Conservation (phyloP, 2,113 vertebrate genomes). For the Sinocyclocheilus anophthalmus region DNA sequence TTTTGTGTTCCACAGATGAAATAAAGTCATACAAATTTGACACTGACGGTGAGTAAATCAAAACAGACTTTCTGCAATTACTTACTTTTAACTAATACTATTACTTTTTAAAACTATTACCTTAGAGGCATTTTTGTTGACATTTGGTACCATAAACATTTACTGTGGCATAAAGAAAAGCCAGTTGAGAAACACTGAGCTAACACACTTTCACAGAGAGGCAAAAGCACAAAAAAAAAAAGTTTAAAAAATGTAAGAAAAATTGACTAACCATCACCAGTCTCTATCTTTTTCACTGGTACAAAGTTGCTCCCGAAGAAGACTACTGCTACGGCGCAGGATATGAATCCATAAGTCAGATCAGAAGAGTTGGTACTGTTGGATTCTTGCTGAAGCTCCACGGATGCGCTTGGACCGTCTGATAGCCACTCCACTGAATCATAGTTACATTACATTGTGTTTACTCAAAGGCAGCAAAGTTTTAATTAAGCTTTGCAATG, state of each 20-base stretch:
- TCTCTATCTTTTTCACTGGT: constrained; percentile 85
- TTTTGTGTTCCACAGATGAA: not conserved
- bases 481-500: too few relatives aligned
- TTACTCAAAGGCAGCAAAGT: not conserved
- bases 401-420: not conserved
- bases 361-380: constrained; percentile 68
- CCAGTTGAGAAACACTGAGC: not conserved
- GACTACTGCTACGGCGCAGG: constrained; percentile 74
- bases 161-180: not conserved
- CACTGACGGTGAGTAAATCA: not conserved
- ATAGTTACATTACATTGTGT: not conserved
- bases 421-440: not conserved
- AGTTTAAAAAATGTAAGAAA: not conserved
- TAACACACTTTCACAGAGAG: not conserved
- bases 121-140: not conserved
- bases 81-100: too few relatives aligned
- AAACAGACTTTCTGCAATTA: not conserved
- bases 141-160: not conserved
- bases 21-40: not conserved
- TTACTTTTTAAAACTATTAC: not conserved
- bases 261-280: constrained; percentile 78
- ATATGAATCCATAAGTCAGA: constrained; percentile 74
- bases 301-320: constrained; percentile 86
- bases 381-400: not conserved
- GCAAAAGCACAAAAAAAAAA: not conserved